phyloP scores from a whole-genome alignment of 2,113 vertebrate species.

The Uria aalge region DNA sequence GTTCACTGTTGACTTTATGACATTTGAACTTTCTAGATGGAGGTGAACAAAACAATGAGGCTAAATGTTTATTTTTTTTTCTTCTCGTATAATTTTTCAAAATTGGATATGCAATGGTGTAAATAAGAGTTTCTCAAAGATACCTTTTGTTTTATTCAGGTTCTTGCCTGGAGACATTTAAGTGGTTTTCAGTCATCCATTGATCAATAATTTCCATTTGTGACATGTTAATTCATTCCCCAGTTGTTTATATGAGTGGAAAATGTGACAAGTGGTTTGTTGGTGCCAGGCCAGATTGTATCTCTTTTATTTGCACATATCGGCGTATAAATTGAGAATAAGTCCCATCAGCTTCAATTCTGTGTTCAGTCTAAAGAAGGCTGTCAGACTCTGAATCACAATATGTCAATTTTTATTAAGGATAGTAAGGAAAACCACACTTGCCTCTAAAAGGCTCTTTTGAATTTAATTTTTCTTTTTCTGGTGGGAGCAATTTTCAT shows the following conservation, averaged over 20 bases:
- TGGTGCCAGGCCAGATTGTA: background rate
- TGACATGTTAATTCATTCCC: constrained; percentile 19
- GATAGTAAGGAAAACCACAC: background rate
- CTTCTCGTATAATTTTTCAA: background rate
- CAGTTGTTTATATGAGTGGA: background rate
- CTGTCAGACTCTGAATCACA: background rate
- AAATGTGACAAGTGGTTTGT: background rate
- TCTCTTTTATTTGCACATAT: background rate
- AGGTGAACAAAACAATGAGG: background rate
- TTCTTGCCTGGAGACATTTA: background rate
- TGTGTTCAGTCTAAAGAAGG: background rate
- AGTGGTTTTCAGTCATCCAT: background rate
- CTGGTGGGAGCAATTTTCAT: background rate
- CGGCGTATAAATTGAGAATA: background rate
- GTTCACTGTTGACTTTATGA: background rate
- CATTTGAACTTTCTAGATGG: background rate
- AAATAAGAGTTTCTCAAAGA: background rate
- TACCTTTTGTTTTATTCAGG: background rate
- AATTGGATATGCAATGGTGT: background rate
- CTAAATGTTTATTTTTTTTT: background rate
- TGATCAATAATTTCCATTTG: constrained; percentile 30
- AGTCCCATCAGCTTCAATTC: background rate
- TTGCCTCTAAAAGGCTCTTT: background rate
- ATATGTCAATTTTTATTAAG: background rate
- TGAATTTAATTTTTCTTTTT: background rate